Base-by-base conservation (phyloP, 2,113 vertebrate genomes). In the Sinocyclocheilus maitianheensis region DNA sequence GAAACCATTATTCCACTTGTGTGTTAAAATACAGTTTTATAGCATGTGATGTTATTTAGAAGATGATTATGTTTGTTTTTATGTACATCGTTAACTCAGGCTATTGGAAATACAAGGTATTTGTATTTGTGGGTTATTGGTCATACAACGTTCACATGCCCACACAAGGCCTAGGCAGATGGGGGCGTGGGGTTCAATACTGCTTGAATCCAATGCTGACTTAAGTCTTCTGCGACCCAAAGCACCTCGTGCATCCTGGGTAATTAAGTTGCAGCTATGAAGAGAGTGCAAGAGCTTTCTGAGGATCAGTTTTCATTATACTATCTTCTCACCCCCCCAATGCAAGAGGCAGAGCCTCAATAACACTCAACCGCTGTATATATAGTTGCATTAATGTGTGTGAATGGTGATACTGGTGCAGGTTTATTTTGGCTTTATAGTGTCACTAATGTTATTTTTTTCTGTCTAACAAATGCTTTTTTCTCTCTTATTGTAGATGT, bases 261-360 rank as follows among this genome's bases (percentile, higher is more conserved):
- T 95, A 94, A 95, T 94, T 94, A 94, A 94, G 93, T 91, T 91
- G 92, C 93, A 92, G 89, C 91, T 90, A 89, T 92, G 90, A 79
- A 86, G 72, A 81, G 80, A 86, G 87, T 81, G 58, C 69, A 26
- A 55, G 75, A 48, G 86, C 84, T 69, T 62, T 75, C n/a, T 46
- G 37, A 34, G 77, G 77, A 26, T 90, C 89, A 83, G 58, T 76
- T 91, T 90, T 90, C 90, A 87, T 53, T 77, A 71, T 60, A 87
- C 24, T 37, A 58, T 24, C 58, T 5, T 37, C 37, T 37, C 37
- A 1, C 13, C 74, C 30, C 43, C 43, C 43, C 2, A 55, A 16
- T 10, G 48, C 75, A 53, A 13, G 13, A 77, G 24, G 71, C 72
- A 75, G 40, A 75, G 40, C 22, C 72, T 48, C 40, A 3, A n/a